Conservation (phyloP, 2,113 vertebrate species). For the Carettochelys insculpta region DNA sequence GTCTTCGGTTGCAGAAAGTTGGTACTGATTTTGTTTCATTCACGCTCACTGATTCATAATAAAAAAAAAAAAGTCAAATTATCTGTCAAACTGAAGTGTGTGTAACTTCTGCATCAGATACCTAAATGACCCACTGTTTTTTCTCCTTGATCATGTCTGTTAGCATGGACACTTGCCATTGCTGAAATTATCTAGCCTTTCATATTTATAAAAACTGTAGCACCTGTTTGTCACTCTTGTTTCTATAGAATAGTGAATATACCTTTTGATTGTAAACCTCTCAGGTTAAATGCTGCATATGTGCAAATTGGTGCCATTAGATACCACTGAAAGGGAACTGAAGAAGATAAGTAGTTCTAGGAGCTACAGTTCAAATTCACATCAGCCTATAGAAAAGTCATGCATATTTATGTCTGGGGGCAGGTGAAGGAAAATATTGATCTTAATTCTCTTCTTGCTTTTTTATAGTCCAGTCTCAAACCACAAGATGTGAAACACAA, state of each 20-base stretch:
- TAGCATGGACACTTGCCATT: constrained; percentile 43
- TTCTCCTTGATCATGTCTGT: constrained; percentile 55
- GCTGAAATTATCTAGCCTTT: constrained; percentile 18
- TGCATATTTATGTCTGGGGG: background rate
- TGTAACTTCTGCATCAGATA: constrained; percentile 59
- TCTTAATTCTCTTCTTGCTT: background rate
- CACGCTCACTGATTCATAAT: constrained; percentile 75
- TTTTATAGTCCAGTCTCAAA: background rate
- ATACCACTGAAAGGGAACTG: background rate
- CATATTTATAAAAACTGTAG: constrained; percentile 38
- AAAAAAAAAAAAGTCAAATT: constrained; percentile 78
- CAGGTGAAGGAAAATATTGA: background rate
- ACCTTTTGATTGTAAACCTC: constrained; percentile 61
- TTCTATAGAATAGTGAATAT: background rate
- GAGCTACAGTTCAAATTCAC: background rate
- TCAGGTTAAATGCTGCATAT: constrained; percentile 51
- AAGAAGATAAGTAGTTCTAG: background rate
- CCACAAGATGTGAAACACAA: background rate
- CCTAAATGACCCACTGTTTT: constrained; percentile 42
- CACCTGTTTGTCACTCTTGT: constrained; percentile 42
- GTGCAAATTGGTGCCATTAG: background rate
- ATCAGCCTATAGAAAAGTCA: background rate
- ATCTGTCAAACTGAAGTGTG: constrained; percentile 70
- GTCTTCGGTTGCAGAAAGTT: constrained; percentile 75
- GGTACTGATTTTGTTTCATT: constrained; percentile 73